Conservation (phyloP, 1,140 invertebrate genomes). For the Achroia grisella region DNA sequence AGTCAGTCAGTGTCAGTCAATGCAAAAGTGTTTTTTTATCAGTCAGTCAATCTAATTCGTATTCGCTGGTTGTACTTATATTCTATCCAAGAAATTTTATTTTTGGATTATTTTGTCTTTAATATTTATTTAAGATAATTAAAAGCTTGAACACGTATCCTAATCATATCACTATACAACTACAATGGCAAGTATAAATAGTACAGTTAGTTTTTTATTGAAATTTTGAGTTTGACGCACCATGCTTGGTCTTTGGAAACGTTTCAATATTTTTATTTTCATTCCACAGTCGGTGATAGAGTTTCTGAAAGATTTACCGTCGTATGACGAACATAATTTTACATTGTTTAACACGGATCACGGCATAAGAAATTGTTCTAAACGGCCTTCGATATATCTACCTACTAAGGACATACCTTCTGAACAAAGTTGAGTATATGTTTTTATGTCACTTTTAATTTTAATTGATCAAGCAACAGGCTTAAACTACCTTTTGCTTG, state of each 20-base stretch:
- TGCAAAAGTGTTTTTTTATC: too few species aligned
- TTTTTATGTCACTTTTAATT: conserved; percentile 7
- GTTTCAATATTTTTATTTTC: conserved; percentile 17
- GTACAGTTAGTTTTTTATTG: not conserved
- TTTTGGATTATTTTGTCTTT: conserved; percentile 45
- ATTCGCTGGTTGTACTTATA: conserved; percentile 40
- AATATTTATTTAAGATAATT: conserved; percentile 21
- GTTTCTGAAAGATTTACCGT: conserved; percentile 93
- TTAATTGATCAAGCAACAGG: not conserved
- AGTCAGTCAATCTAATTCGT: too few species aligned
- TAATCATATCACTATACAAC: conserved; percentile 22
- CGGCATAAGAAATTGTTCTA: conserved; percentile 86
- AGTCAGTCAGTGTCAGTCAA: too few species aligned
- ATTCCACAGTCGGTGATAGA: conserved; percentile 83
- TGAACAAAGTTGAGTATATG: conserved; percentile 83
- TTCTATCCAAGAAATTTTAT: conserved; percentile 27
- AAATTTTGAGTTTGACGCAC: conserved; percentile 9
- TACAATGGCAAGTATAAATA: conserved; percentile 40
- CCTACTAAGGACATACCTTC: conserved; percentile 92
- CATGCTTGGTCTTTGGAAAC: conserved; percentile 23
- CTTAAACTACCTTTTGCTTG: too few species aligned
- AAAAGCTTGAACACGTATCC: conserved; percentile 5
- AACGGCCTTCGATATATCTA: conserved; percentile 91
- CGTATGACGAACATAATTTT: conserved; percentile 93
- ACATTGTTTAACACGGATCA: conserved; percentile 90